Conservation (phyloP, 1,140 invertebrate genomes). For the Hyphantria cunea region DNA sequence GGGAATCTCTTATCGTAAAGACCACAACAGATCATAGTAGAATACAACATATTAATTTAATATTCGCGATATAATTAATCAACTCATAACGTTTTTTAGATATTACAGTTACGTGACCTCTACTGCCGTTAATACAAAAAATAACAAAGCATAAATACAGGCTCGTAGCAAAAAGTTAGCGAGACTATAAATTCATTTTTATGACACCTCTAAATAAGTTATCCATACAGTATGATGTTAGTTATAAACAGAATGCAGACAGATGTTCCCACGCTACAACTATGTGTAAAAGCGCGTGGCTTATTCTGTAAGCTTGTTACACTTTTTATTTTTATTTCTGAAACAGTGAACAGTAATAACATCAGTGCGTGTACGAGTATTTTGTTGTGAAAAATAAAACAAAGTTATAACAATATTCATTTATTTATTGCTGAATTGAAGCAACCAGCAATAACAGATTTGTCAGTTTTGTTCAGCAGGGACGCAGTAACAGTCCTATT, state of each 20-base stretch:
- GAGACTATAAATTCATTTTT: slow-evolving; percentile 27
- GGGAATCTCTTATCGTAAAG: too few relatives aligned
- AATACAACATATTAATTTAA: too few relatives aligned
- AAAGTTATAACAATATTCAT: too few relatives aligned
- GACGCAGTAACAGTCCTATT: too few relatives aligned
- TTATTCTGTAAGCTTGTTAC: not conserved
- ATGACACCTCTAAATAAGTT: slow-evolving; percentile 29
- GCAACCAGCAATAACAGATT: too few relatives aligned
- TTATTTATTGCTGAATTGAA: too few relatives aligned
- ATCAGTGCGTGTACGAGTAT: not conserved
- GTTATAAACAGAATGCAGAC: slow-evolving; percentile 27
- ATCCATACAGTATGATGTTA: slow-evolving; percentile 13
- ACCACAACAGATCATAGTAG: too few relatives aligned
- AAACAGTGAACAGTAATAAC: not conserved
- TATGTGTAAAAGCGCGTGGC: not conserved
- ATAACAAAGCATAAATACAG: slow-evolving; percentile 18
- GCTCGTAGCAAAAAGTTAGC: slow-evolving; percentile 23
- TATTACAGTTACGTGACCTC: not conserved
- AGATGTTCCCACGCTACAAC: slow-evolving; percentile 13
- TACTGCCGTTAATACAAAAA: not conserved
- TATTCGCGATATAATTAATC: too few relatives aligned
- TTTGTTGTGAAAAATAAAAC: too few relatives aligned
- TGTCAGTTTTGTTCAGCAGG: too few relatives aligned
- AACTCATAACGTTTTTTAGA: not conserved
- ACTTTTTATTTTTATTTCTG: slow-evolving; percentile 1